Evolutionary conservation across 2,113 vertebrate genomes (phyloP).

Genomic region (Psilopsiagon aymara): DNA sequence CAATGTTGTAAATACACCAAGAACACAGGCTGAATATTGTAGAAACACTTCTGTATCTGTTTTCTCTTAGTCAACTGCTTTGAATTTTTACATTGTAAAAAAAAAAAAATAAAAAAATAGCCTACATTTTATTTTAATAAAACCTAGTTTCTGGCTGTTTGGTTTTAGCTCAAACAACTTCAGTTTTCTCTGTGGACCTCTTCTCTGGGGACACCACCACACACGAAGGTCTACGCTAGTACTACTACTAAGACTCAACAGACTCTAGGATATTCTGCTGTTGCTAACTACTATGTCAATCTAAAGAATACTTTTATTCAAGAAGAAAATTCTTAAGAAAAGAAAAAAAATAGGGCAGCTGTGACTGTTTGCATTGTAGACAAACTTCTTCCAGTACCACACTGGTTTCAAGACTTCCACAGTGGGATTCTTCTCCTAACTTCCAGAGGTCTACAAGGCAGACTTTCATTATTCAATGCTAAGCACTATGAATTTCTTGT

Average conservation of each 20-base stretch:
- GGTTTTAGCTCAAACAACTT: background rate
- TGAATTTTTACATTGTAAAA: background rate
- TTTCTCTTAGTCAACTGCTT: background rate
- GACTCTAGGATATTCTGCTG: background rate
- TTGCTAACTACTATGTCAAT: background rate
- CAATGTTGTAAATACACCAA: background rate
- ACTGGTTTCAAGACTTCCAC: background rate
- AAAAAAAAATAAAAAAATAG: background rate
- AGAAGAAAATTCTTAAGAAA: background rate
- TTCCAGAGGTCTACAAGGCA: background rate
- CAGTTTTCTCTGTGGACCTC: background rate
- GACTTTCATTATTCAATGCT: background rate
- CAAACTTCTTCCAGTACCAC: background rate
- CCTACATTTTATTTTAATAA: background rate
- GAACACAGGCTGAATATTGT: background rate
- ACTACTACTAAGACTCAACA: background rate
- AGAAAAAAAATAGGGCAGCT: background rate
- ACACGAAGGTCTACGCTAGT: background rate
- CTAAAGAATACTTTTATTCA: background rate
- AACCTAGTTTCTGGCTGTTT: background rate
- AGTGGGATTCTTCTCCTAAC: background rate
- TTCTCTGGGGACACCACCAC: background rate
- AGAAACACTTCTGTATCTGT: background rate
- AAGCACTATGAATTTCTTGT: background rate
- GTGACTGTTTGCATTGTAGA: background rate